Base-by-base conservation (phyloP, 2,797 vertebrate species). In the Thripadectes ignobilis region DNA sequence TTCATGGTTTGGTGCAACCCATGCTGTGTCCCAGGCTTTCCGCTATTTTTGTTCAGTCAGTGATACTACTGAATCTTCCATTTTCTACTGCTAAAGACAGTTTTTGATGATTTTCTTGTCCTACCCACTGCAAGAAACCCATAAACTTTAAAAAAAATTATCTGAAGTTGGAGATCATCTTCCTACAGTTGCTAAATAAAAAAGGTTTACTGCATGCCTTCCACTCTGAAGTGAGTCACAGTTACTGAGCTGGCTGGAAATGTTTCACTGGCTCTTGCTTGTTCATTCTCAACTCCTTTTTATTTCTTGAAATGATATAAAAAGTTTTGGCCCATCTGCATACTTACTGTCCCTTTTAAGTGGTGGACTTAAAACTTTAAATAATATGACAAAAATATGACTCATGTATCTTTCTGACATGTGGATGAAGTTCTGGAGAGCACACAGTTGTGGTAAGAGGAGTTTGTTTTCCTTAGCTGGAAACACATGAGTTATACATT, bases 391-490 rank as follows among this genome's bases (percentile, higher is more conserved):
- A 79, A 61, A 93, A 87, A 67, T 34, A 59, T n/a, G 7, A 76
- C 36, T 75, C 16, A 8, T 61, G 18, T 67, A 65, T 87, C 52
- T n/a, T 90, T 65, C 68, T 80, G 68, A 85, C 49, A 85, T 43
- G 67, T 0, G 2, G 59, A 89, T 85, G 22, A 59, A 85, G 49
- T 61, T 93, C 61, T 92, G 63, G n/a, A 94, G 55, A 38, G 63
- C 0, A 0, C 36, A 91, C 36, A 83, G 61, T 68, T 83, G 67
- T 92, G 86, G 81, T 72, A 48, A 63, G 23, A 57, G 74, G 45
- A 22, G 66, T 84, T 88, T 93, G 71, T 84, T 96, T 88, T 84
- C 85, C 73, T 92, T 78, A 65, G 80, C 69, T 95, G 66, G 55
- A 86, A 86, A 72, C n/a, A 43, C 85, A 92, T 13, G 14, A 94